Conservation (phyloP, 2,797 vertebrate species). For the Spizella passerina region DNA sequence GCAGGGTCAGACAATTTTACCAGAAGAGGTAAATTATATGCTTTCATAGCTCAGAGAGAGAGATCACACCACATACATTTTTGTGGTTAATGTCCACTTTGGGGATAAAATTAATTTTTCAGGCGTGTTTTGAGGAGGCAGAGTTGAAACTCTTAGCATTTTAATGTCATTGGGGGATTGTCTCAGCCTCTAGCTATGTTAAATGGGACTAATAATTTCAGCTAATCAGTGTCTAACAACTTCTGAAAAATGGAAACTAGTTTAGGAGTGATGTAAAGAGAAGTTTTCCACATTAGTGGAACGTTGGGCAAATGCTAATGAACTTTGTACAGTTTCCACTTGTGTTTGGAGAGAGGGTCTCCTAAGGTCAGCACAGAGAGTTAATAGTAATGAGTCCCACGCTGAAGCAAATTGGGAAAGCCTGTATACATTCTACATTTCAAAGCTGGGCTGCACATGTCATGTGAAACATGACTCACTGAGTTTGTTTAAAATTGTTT, state of each 20-base stretch:
- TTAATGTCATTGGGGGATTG: slow-evolving; percentile 36
- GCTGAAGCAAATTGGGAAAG: background rate
- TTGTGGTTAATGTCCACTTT: slow-evolving; percentile 54
- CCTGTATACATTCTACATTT: background rate
- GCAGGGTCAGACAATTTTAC: background rate
- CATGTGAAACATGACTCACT: background rate
- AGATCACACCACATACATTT: background rate
- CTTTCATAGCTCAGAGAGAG: background rate
- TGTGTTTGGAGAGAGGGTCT: slow-evolving; percentile 27
- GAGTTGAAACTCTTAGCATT: slow-evolving; percentile 21
- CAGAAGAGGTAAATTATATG: slow-evolving; percentile 22
- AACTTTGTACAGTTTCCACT: slow-evolving; percentile 51
- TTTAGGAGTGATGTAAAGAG: slow-evolving; percentile 41
- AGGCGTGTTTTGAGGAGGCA: slow-evolving; percentile 27
- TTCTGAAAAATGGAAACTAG: slow-evolving; percentile 64
- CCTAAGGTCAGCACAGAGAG: slow-evolving; percentile 29
- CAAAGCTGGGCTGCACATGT: background rate
- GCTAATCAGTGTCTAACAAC: slow-evolving; percentile 48
- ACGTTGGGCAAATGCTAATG: slow-evolving; percentile 44
- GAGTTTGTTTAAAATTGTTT: background rate
- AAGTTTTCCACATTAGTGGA: slow-evolving; percentile 60
- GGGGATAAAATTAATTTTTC: slow-evolving; percentile 56
- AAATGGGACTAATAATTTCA: slow-evolving; percentile 56
- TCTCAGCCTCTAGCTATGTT: slow-evolving; percentile 56
- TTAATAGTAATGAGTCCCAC: background rate